Evolutionary conservation across 2,888 invertebrate species (phyloP).

Genomic region (Caenorhabditis sp.): DNA sequence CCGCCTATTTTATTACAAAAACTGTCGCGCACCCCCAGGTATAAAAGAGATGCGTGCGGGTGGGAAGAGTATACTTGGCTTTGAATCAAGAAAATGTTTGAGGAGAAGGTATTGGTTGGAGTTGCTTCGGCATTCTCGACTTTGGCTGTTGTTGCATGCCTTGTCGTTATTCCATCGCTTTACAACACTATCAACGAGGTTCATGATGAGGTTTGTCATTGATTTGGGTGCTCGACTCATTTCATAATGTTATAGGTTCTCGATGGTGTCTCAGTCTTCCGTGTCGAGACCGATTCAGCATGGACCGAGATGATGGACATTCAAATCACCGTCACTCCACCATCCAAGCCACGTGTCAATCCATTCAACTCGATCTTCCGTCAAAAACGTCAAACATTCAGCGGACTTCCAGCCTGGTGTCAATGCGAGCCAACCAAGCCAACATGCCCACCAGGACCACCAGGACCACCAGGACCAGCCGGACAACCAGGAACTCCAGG

Average conservation of each 20-base stretch:
- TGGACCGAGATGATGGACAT: constrained; percentile 69
- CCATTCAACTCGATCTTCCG: constrained; percentile 68
- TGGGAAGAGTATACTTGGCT: background rate
- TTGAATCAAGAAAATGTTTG: constrained; percentile 40
- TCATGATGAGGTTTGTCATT: constrained; percentile 44
- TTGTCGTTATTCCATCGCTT: constrained; percentile 62
- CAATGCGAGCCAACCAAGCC: constrained; percentile 67
- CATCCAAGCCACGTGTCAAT: constrained; percentile 60
- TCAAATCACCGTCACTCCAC: constrained; percentile 68
- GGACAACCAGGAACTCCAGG: constrained; percentile 55
- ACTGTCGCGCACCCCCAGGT: background rate
- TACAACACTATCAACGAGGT: constrained; percentile 65
- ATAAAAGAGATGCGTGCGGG: background rate
- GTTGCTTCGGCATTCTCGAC: constrained; percentile 47
- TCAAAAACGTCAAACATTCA: constrained; percentile 60
- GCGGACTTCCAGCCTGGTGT: constrained; percentile 65
- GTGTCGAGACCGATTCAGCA: constrained; percentile 68
- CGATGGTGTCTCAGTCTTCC: constrained; percentile 65
- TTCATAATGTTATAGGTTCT: constrained; percentile 28
- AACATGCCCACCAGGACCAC: constrained; percentile 57
- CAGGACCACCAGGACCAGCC: constrained; percentile 56
- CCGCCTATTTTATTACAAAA: background rate
- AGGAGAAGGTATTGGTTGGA: constrained; percentile 53
- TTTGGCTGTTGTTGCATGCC: constrained; percentile 55
- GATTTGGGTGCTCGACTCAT: background rate